Evolutionary conservation across 2,888 invertebrate genomes (phyloP), one percentile per base, ranked within the genome.

Genomic region (Fragum sueziense): DNA sequence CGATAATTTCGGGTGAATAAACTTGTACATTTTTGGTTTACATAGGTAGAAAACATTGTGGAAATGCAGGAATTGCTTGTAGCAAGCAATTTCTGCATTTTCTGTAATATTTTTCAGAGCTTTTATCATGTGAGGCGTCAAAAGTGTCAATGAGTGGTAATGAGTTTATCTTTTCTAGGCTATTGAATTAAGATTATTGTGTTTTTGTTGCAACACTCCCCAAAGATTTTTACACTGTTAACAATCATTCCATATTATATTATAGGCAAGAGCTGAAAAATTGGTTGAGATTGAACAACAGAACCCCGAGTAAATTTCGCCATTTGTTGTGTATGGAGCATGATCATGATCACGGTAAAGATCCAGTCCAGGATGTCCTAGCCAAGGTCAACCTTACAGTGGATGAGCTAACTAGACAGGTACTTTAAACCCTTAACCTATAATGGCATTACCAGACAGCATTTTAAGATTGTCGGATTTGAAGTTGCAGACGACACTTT

Each of bases 231-330:
- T 2, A 9, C 37, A 47, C n/a, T 9, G 17, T 47, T 47, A 14
- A 47, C 17, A 9, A 47, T 47, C 37, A 47, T 47, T 47, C 4
- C 4, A 14, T 47, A 14, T 9, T 47, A 20, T 20, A 3, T 57
- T 22, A 1, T 57, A 71, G 61, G n/a, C 37, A 37, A 37, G 87
- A 88, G 54, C 71, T 91, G 25, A 86, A 87, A 69, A 82, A 85
- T 7, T 91, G 91, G 91, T 68, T 91, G 68, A 84, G 84, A 61
- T 76, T 88, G 0, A 90, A 89, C 72, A 90, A 90, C 0, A 88
- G 86, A 52, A 90, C 90, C 2, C 91, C 91, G 3, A 87, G 88
- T 33, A 87, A 88, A 65, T 91, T 85, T 82, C 82, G 90, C 4
- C 91, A 91, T 67, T 70, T 90, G 62, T 86, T 88, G 84, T 90